Percentiles rank a stretch among this genome's conserved stretches.
Conservation (phyloP, 1,140 invertebrate genomes). For the Drosophila punjabiensis region DNA sequence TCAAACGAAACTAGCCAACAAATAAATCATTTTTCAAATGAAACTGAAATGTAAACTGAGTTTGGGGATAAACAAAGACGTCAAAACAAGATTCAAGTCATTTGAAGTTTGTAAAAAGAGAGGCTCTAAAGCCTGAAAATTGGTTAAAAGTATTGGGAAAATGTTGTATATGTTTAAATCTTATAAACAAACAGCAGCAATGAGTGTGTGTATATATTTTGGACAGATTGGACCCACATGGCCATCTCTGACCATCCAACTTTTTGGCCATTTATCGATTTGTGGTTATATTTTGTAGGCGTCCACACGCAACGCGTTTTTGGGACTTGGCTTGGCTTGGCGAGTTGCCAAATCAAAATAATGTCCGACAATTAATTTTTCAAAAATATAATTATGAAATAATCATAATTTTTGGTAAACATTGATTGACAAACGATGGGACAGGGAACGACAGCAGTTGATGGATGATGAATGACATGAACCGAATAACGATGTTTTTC, state of each 20-base stretch:
- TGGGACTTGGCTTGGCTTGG: conserved; percentile 12
- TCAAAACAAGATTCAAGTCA: conserved; percentile 6
- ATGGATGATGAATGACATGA: conserved; percentile 31
- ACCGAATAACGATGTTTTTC: conserved; percentile 18
- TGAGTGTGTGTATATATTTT: conserved; percentile 31
- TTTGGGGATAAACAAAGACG: conserved; percentile 27
- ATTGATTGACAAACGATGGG: conserved; percentile 69
- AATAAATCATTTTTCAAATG: conserved; percentile 35
- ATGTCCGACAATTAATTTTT: conserved; percentile 67
- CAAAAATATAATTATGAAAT: conserved; percentile 73
- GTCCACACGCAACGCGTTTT: conserved; percentile 57
- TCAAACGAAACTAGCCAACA: conserved; percentile 29
- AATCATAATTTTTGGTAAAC: conserved; percentile 56
- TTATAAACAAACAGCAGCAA: conserved; percentile 12
- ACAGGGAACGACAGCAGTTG: conserved; percentile 40
- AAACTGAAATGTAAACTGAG: conserved; percentile 63
- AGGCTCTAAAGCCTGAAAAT: conserved; percentile 15
- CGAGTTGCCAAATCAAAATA: conserved; percentile 45
- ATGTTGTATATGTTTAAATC: conserved; percentile 7
- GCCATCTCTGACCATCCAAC: conserved; percentile 11
- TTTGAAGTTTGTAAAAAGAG: conserved; percentile 10
- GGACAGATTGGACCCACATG: conserved; percentile 36
- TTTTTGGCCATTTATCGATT: conserved; percentile 25
- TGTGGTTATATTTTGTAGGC: conserved; percentile 67
- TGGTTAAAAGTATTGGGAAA: conserved; percentile 20